A percentile compares a stretch with the other conserved stretches of the same genome.
Evolutionary conservation across 2,888 invertebrate genomes (phyloP).

Genomic region (Frankliniella fusca): DNA sequence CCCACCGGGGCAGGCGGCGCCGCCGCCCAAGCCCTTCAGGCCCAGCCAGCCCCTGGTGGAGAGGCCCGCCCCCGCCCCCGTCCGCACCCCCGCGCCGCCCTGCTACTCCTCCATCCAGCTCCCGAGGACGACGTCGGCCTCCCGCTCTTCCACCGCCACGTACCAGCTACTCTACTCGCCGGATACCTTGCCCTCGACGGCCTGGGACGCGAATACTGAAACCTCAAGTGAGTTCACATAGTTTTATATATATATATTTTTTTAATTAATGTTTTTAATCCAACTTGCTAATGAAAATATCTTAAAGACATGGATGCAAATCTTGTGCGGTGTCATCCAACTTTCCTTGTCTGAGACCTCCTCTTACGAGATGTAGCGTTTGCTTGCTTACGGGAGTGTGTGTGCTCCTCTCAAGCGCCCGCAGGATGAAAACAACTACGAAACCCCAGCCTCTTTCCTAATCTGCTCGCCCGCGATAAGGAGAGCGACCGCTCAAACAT

Average conservation of each 20-base stretch:
- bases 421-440: no score
- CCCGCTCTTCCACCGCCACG: slow-evolving; percentile 48
- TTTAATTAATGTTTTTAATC: no score
- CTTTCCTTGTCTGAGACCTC: background rate
- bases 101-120: slow-evolving; percentile 48
- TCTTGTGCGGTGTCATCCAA: background rate
- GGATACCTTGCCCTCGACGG: slow-evolving; percentile 40
- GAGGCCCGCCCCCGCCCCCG: background rate
- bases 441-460: no score
- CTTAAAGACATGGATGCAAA: background rate
- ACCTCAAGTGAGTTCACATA: background rate
- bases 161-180: slow-evolving; percentile 34
- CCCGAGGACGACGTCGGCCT: slow-evolving; percentile 50
- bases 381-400: background rate
- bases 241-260: no score
- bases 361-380: background rate
- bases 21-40: background rate
- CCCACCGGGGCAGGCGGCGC: background rate
- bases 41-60: background rate
- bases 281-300: background rate
- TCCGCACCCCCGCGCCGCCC: background rate
- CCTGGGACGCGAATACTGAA: background rate
- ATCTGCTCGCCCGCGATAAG: no score
- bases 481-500: no score
- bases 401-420: background rate